Percentiles rank a stretch among this genome's conserved stretches.
These are phyloP conservation scores for Dynastes tityus DNA, from an alignment of 2,888 invertebrate genomes.

Conservation along the genomic window DNA sequence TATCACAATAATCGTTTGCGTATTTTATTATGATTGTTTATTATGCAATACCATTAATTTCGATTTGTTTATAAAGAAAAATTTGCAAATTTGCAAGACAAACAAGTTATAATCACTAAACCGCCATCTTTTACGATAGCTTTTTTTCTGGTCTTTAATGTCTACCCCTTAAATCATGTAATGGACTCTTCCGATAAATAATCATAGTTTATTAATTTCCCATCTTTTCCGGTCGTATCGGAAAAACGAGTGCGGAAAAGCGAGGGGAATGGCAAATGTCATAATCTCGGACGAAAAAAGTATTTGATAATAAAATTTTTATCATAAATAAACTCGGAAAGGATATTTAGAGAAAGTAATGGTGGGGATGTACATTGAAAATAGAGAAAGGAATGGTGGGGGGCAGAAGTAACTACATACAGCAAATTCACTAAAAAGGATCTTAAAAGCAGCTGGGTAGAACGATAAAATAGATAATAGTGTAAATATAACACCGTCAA, in stretches of 20 bases:
- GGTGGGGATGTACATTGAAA: conserved; percentile 55
- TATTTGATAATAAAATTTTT: conserved; percentile 51
- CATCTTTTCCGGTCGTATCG: not conserved
- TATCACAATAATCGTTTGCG: conserved; percentile 17
- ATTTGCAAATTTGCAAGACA: conserved; percentile 68
- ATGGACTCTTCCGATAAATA: conserved; percentile 64
- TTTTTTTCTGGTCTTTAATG: conserved; percentile 57
- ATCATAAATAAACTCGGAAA: conserved; percentile 48
- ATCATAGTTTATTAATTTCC: conserved; percentile 45
- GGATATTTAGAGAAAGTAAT: conserved; percentile 52
- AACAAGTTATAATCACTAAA: conserved; percentile 66
- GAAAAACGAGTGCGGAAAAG: conserved; percentile 2
- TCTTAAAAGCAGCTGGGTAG: conserved; percentile 46
- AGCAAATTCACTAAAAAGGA: conserved; percentile 54
- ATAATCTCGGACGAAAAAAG: conserved; percentile 30
- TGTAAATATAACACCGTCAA: conserved; percentile 32
- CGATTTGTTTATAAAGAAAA: conserved; percentile 67
- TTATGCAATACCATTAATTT: conserved; percentile 16
- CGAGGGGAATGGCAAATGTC: not conserved
- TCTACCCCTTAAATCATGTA: conserved; percentile 62
- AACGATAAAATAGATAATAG: conserved; percentile 44
- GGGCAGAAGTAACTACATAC: conserved; percentile 58
- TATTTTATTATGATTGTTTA: conserved; percentile 29
- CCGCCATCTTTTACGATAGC: conserved; percentile 69
- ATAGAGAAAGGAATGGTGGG: conserved; percentile 54